These are phyloP conservation scores for Monarcha castaneiventris DNA, from an alignment of 2,113 vertebrate species.

Conservation along the genomic window DNA sequence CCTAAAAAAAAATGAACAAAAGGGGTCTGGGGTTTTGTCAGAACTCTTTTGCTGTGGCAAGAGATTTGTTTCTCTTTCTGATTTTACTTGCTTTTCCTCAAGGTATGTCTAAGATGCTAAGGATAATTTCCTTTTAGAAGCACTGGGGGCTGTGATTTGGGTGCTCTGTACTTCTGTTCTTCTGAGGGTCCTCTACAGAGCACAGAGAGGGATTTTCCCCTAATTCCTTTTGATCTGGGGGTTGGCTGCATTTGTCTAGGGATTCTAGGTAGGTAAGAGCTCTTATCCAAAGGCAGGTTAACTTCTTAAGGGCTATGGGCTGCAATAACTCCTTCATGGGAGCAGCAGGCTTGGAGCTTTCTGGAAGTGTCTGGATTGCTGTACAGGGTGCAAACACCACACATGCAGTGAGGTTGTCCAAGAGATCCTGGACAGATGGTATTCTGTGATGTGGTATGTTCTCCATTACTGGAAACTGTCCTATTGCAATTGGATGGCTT, in stretches of 20 bases:
- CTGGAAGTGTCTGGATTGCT: background rate
- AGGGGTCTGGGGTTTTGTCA: background rate
- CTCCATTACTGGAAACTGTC: background rate
- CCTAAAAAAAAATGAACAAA: background rate
- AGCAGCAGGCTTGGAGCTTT: background rate
- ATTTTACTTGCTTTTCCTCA: background rate
- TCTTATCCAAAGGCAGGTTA: background rate
- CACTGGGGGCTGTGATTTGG: background rate
- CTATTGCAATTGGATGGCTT: background rate
- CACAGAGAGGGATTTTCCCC: background rate
- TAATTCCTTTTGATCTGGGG: background rate
- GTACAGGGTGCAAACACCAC: background rate
- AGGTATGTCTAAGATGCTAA: background rate
- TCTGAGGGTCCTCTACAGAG: background rate
- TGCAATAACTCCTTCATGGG: background rate
- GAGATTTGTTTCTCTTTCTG: background rate
- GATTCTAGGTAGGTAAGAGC: background rate
- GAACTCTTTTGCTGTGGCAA: background rate
- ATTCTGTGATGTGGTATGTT: background rate
- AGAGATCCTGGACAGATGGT: background rate
- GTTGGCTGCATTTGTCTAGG: background rate
- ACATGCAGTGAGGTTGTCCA: background rate
- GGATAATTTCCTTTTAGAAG: background rate
- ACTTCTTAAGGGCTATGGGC: background rate
- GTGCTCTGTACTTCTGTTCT: background rate